These are phyloP conservation scores for Meloidogyne chitwoodi DNA, from an alignment of 1,140 invertebrate species.

Conservation along the genomic window DNA sequence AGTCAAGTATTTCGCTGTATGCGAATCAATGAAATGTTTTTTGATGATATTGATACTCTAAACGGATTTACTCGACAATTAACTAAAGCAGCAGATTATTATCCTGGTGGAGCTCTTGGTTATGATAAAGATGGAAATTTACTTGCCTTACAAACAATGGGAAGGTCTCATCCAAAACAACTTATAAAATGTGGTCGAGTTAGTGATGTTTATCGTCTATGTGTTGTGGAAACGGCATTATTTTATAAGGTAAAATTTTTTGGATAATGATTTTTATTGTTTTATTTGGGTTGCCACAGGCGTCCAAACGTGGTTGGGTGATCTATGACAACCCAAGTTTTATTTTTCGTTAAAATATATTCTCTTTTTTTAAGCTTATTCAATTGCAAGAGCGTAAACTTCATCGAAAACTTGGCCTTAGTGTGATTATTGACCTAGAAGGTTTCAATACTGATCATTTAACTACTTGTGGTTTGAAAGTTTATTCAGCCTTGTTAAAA, in stretches of 20 bases:
- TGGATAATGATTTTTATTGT: no score
- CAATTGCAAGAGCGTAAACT: slow-evolving; percentile 32
- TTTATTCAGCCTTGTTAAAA: slow-evolving; percentile 28
- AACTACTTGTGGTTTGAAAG: slow-evolving; percentile 25
- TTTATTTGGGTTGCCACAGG: no score
- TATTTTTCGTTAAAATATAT: neutral
- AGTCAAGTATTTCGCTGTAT: slow-evolving; percentile 13
- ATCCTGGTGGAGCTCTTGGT: slow-evolving; percentile 47
- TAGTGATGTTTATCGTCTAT: slow-evolving; percentile 34
- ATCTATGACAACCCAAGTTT: no score
- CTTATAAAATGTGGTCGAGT: slow-evolving; percentile 38
- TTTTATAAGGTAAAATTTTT: slow-evolving; percentile 18
- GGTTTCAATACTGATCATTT: slow-evolving; percentile 40
- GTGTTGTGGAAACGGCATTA: slow-evolving; percentile 28
- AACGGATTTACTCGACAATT: slow-evolving; percentile 14
- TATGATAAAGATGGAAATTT: slow-evolving; percentile 53
- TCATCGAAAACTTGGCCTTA: slow-evolving; percentile 32
- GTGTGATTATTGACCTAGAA: slow-evolving; percentile 35
- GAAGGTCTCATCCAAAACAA: slow-evolving; percentile 31
- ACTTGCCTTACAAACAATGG: slow-evolving; percentile 37
- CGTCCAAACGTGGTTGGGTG: no score
- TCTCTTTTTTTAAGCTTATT: slow-evolving; percentile 16
- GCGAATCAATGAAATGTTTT: slow-evolving; percentile 9
- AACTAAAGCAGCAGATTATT: slow-evolving; percentile 31
- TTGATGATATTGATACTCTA: slow-evolving; percentile 32